Conservation (phyloP, 1,140 invertebrate genomes). For the Metaphire vulgaris region DNA sequence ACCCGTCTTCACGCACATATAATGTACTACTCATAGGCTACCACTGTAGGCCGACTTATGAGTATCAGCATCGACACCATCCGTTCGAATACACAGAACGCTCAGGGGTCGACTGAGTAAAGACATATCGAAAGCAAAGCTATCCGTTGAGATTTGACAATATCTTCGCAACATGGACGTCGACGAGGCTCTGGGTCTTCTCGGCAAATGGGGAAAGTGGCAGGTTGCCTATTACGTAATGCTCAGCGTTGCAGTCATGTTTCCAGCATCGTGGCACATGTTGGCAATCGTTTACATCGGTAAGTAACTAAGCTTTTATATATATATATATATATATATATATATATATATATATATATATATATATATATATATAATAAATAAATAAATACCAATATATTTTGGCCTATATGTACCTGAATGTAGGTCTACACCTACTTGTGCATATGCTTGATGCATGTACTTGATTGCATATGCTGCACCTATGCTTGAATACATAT, state of each 20-base stretch:
- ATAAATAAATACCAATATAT: not conserved
- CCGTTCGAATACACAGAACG: too few species aligned
- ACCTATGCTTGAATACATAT: too few species aligned
- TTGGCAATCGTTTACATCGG: constrained; percentile 33
- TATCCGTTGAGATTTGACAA: not conserved
- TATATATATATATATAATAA: constrained; percentile 17
- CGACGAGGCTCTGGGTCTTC: not conserved
- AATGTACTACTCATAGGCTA: too few species aligned
- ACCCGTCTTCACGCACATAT: too few species aligned
- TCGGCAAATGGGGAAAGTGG: constrained; percentile 5
- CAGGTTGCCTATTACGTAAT: constrained; percentile 31
- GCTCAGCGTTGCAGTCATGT: constrained; percentile 32
- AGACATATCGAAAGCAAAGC: too few species aligned
- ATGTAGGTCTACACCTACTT: too few species aligned
- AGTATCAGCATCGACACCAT: too few species aligned
- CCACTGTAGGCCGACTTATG: too few species aligned
- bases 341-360: constrained; percentile 5
- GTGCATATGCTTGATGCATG: too few species aligned
- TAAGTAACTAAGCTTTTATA: constrained; percentile 13
- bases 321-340: constrained; percentile 11
- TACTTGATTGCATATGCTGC: too few species aligned
- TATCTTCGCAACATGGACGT: constrained; percentile 23
- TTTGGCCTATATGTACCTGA: too few species aligned
- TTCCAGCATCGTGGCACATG: constrained; percentile 33
- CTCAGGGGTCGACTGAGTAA: too few species aligned